phyloP scores from a whole-genome alignment of 2,888 invertebrate genomes.

The Cheilosia soror region DNA sequence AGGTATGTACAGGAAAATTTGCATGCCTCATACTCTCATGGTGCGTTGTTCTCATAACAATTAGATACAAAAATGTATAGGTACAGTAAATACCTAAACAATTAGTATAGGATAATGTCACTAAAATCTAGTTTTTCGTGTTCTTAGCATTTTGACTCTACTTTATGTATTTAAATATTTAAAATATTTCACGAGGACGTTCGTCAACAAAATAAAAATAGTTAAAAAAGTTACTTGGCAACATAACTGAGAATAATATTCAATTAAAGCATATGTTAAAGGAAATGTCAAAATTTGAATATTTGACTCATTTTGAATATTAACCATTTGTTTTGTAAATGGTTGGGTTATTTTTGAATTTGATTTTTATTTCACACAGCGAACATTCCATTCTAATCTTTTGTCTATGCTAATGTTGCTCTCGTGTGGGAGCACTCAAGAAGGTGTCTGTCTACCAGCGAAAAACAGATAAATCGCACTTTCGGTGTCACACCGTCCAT shows the following conservation, averaged over 20 bases:
- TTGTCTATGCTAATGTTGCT: slow-evolving; percentile 9
- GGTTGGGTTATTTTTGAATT: slow-evolving; percentile 7
- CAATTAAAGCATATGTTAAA: not conserved
- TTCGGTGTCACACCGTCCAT: slow-evolving; percentile 34
- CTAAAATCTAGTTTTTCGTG: too few relatives aligned
- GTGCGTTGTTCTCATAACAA: too few relatives aligned
- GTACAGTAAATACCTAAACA: too few relatives aligned
- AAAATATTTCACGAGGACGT: slow-evolving; percentile 4
- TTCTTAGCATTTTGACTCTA: too few relatives aligned
- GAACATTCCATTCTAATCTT: slow-evolving; percentile 19
- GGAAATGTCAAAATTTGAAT: slow-evolving; percentile 41
- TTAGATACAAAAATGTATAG: too few relatives aligned
- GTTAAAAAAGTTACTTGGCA: not conserved
- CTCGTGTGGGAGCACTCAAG: slow-evolving; percentile 19
- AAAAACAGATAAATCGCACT: slow-evolving; percentile 40
- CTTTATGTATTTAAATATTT: too few relatives aligned
- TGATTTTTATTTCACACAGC: not conserved
- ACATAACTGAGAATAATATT: slow-evolving; percentile 1
- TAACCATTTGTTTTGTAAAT: slow-evolving; percentile 9
- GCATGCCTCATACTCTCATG: not conserved
- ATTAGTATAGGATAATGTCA: too few relatives aligned
- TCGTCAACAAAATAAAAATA: not conserved
- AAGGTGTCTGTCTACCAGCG: slow-evolving; percentile 6
- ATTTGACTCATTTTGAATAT: slow-evolving; percentile 5
- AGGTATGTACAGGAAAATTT: not conserved